Percentiles rank a stretch among this genome's conserved stretches.
phyloP scores from a whole-genome alignment of 1,140 invertebrate species.

The Proctacanthus coquilletti region DNA sequence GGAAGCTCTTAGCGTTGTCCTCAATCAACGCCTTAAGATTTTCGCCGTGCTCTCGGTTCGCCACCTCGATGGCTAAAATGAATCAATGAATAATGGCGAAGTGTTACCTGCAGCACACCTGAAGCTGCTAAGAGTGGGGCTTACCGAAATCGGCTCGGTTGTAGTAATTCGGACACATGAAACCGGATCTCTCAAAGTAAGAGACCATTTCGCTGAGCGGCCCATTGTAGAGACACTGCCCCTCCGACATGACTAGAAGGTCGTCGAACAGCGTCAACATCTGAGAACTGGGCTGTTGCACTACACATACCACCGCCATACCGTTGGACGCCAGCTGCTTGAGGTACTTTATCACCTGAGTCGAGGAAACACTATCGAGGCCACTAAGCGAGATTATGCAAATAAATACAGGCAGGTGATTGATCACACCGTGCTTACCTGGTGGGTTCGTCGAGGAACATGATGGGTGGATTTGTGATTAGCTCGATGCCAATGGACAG shows the following conservation, averaged over 20 bases:
- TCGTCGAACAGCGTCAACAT: constrained; percentile 59
- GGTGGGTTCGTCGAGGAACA: constrained; percentile 54
- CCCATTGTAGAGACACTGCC: constrained; percentile 42
- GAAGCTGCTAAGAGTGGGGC: too few relatives aligned
- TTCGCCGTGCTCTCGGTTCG: not conserved
- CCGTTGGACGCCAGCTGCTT: constrained; percentile 52
- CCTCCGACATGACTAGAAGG: constrained; percentile 40
- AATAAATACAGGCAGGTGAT: not conserved
- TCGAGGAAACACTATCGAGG: constrained; percentile 56
- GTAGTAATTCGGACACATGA: constrained; percentile 45
- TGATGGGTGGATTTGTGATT: constrained; percentile 59
- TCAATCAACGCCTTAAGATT: not conserved
- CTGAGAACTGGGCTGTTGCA: constrained; percentile 79
- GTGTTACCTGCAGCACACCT: not conserved
- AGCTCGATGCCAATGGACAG: constrained; percentile 72
- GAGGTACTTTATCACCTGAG: constrained; percentile 49
- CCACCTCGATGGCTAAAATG: not conserved
- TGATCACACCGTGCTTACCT: constrained; percentile 23
- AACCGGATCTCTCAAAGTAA: constrained; percentile 35
- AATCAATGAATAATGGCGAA: too few relatives aligned
- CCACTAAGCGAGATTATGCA: constrained; percentile 36
- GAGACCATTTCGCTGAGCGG: constrained; percentile 35
- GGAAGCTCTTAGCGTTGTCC: too few relatives aligned
- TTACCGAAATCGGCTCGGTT: constrained; percentile 47
- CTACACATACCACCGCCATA: constrained; percentile 65